Conservation (phyloP, 2,113 vertebrate genomes). For the Otocyon megalotis region DNA sequence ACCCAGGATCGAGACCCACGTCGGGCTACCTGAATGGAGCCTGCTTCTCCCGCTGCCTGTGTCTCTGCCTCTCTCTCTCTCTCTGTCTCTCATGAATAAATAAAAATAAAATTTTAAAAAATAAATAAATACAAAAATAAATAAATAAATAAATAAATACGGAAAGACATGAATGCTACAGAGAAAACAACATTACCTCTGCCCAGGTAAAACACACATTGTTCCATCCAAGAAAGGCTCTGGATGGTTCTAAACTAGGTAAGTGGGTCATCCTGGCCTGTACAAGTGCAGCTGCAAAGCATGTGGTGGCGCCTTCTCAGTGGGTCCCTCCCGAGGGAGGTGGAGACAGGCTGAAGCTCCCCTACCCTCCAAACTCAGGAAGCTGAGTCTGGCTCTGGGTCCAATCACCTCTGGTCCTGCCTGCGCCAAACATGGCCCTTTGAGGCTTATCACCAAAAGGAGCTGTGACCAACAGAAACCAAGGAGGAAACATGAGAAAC, state of each 20-base stretch:
- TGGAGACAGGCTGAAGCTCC: not conserved
- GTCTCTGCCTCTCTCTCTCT: no score
- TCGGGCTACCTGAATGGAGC: no score
- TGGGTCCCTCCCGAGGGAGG: no score
- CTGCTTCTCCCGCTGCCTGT: no score
- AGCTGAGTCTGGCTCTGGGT: not conserved
- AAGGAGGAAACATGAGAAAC: not conserved
- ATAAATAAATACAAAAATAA: no score
- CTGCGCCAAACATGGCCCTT: not conserved
- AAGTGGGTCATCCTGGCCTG: not conserved
- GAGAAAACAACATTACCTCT: not conserved
- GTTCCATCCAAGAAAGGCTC: not conserved
- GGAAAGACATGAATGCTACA: not conserved
- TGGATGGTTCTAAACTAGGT: not conserved
- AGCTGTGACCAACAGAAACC: not conserved
- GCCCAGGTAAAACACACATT: not conserved
- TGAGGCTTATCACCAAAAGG: no score
- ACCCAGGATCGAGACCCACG: no score
- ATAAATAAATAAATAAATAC: not conserved
- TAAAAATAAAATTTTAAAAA: not conserved
- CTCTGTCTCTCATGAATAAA: no score
- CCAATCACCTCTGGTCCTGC: not conserved
- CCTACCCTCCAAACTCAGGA: no score
- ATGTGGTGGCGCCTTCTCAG: not conserved
- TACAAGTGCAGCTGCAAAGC: accelerated